These are phyloP conservation scores for Micromesistius poutassou DNA, from an alignment of 2,797 vertebrate species.

Conservation along the genomic window DNA sequence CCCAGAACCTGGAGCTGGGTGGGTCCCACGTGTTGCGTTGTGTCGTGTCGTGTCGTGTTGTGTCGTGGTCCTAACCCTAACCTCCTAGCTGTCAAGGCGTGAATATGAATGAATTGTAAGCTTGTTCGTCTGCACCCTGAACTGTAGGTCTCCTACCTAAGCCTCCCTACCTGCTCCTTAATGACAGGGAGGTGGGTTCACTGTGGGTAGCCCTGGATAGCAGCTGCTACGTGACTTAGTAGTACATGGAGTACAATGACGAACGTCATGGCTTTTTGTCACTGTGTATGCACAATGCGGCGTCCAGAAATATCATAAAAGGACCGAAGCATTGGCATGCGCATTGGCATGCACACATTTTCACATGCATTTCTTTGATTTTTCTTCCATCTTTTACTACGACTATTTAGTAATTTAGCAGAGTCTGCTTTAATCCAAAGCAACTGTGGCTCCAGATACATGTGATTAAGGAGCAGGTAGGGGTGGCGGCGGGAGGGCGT, in stretches of 20 bases:
- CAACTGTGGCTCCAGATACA: neutral
- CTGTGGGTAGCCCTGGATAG: too few species aligned
- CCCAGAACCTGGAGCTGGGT: conserved; percentile 96
- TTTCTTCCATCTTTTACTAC: neutral
- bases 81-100: neutral
- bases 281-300: too few species aligned
- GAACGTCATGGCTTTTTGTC: neutral
- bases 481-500: neutral
- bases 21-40: neutral
- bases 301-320: neutral
- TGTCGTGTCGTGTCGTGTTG: neutral
- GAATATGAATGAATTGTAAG: neutral
- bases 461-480: neutral
- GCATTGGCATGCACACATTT: neutral
- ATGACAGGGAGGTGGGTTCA: neutral
- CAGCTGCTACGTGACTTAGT: neutral
- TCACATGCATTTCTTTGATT: neutral
- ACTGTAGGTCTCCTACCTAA: neutral
- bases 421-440: neutral
- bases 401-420: neutral
- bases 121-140: neutral
- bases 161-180: neutral
- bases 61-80: neutral
- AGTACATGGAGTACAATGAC: neutral
- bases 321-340: neutral